Conservation (phyloP, 2,797 vertebrate species). For the Semotilus atromaculatus region DNA sequence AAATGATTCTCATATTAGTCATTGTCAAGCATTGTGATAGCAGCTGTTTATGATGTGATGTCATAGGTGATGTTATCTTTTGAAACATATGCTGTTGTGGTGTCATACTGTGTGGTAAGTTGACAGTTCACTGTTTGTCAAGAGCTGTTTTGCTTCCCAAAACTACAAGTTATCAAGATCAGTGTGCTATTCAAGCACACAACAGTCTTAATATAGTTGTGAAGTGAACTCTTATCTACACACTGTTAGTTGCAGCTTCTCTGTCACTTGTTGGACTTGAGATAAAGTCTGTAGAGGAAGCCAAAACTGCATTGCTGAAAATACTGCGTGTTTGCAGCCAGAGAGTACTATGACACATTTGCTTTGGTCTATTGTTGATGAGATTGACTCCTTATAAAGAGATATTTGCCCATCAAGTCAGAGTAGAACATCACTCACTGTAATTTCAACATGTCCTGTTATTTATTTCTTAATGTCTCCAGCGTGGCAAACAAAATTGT, state of each 20-base stretch:
- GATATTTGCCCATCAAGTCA: not conserved
- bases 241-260: not conserved
- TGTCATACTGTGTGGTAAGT: not conserved
- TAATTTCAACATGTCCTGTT: slow-evolving; percentile 24
- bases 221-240: not conserved
- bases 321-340: not conserved
- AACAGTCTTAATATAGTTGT: not conserved
- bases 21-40: not conserved
- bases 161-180: not conserved
- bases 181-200: not conserved
- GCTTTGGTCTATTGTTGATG: not conserved
- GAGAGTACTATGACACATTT: slow-evolving; percentile 6
- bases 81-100: not conserved
- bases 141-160: not conserved
- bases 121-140: slow-evolving; percentile 12
- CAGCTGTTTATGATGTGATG: not conserved
- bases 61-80: not conserved
- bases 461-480: not conserved
- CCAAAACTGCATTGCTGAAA: slow-evolving; percentile 13
- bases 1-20: slow-evolving; percentile 17
- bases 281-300: slow-evolving; percentile 5
- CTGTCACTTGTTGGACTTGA: not conserved
- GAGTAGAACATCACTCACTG: slow-evolving; percentile 5
- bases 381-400: slow-evolving; percentile 10
- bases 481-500: not conserved